Percentiles rank a stretch among this genome's conserved stretches.
phyloP scores from a whole-genome alignment of 2,797 vertebrate genomes.

The Salmo trutta region DNA sequence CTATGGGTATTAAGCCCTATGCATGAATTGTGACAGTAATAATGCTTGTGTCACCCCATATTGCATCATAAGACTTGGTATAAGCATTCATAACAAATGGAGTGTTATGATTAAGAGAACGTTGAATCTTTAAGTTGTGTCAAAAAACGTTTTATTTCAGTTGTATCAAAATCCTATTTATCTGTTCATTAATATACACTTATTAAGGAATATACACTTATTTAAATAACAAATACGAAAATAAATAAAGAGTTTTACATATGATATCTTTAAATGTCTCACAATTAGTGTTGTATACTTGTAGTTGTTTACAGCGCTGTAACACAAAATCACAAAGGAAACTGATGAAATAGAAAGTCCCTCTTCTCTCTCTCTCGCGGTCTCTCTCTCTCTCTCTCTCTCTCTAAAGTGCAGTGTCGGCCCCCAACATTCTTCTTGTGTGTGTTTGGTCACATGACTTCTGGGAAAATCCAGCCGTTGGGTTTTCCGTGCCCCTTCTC shows the following conservation, averaged over 20 bases:
- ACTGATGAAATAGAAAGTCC: too few relatives aligned
- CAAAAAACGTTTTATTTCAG: not conserved
- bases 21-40: not conserved
- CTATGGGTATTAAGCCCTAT: conserved; percentile 16
- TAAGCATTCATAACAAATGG: not conserved
- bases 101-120: too few relatives aligned
- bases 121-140: too few relatives aligned
- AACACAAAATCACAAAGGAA: not conserved
- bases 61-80: not conserved
- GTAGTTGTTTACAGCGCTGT: not conserved
- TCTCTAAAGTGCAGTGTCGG: conserved; percentile 36
- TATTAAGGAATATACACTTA: conserved; percentile 9
- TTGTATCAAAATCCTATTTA: conserved; percentile 58
- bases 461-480: conserved; percentile 13
- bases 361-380: not conserved
- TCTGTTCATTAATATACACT: conserved; percentile 34
- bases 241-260: conserved; percentile 60
- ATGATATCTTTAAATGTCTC: conserved; percentile 22
- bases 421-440: conserved; percentile 32
- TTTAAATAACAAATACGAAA: conserved; percentile 49
- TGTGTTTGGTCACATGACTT: conserved; percentile 31
- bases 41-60: not conserved
- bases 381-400: conserved; percentile 33
- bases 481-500: conserved; percentile 4
- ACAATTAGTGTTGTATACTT: too few relatives aligned